These are phyloP conservation scores for Tenthredo scrophulariae DNA, from an alignment of 2,888 invertebrate genomes.

Conservation along the genomic window DNA sequence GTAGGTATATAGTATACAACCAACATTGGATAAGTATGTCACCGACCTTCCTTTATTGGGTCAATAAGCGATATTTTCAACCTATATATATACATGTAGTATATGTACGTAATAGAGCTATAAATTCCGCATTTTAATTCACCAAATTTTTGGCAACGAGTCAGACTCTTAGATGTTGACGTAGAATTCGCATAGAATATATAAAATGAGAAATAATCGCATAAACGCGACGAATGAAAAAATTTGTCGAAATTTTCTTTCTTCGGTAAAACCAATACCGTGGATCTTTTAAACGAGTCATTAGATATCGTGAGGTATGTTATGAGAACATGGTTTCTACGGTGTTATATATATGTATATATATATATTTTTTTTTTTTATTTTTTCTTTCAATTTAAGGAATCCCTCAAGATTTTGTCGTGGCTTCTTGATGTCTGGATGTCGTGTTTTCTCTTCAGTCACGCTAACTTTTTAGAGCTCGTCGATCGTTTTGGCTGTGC, in stretches of 20 bases:
- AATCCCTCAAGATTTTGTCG: neutral
- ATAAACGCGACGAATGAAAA: neutral
- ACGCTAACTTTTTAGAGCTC: constrained; percentile 64
- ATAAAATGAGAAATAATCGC: neutral
- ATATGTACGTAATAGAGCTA: neutral
- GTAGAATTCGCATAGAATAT: neutral
- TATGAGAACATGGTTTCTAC: neutral
- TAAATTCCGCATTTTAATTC: constrained; percentile 17
- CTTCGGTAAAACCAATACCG: neutral
- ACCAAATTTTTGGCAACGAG: constrained; percentile 12
- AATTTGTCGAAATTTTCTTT: neutral
- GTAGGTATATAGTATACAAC: neutral
- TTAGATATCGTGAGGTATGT: neutral
- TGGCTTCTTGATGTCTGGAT: constrained; percentile 67
- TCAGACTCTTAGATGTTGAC: neutral
- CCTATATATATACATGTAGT: neutral
- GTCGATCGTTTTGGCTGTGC: neutral
- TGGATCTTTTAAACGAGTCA: neutral
- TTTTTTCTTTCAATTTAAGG: neutral
- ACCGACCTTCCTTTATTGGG: constrained; percentile 19
- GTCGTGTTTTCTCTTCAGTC: constrained; percentile 68
- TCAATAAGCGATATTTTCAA: constrained; percentile 37
- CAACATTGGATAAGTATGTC: constrained; percentile 1
- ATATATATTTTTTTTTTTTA: neutral
- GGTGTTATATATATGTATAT: neutral